Percentiles rank a stretch among this genome's conserved stretches.
These are phyloP conservation scores for Apodemus sylvaticus DNA, from an alignment of 2,113 vertebrate species.

Conservation along the genomic window DNA sequence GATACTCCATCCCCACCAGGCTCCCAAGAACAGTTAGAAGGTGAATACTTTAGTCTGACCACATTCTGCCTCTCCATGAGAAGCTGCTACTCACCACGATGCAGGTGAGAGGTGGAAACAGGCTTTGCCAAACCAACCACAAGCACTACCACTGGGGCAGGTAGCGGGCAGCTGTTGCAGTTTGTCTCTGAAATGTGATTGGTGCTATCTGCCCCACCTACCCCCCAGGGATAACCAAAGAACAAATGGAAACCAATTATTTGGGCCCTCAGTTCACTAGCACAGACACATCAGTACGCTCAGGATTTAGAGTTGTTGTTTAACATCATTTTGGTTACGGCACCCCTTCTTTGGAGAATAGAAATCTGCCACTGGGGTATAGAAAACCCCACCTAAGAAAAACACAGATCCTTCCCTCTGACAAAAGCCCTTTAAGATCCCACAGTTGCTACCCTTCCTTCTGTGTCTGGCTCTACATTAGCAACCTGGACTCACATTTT, in stretches of 20 bases:
- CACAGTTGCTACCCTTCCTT: not conserved
- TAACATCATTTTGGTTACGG: accelerated
- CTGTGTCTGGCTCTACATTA: not conserved
- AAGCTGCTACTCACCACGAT: accelerated
- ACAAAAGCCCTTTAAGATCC: not conserved
- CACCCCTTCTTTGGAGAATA: not conserved
- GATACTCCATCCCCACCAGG: not conserved
- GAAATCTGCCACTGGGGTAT: not conserved
- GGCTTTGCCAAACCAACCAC: not conserved
- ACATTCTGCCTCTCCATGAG: not conserved
- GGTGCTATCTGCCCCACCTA: not conserved
- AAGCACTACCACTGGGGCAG: accelerated
- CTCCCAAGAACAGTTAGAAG: not conserved
- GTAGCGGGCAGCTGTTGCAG: not conserved
- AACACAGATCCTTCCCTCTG: not conserved
- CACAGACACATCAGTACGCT: not conserved
- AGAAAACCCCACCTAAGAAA: not conserved
- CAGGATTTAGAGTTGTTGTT: too few relatives aligned
- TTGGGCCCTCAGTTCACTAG: not conserved
- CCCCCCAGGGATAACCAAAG: not conserved
- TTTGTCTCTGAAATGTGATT: not conserved
- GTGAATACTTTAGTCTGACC: not conserved
- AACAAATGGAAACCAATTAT: not conserved
- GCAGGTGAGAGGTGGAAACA: not conserved
- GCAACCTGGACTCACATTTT: not conserved